These are phyloP conservation scores for Chrysolina americana DNA, from an alignment of 2,888 invertebrate species.

Conservation along the genomic window DNA sequence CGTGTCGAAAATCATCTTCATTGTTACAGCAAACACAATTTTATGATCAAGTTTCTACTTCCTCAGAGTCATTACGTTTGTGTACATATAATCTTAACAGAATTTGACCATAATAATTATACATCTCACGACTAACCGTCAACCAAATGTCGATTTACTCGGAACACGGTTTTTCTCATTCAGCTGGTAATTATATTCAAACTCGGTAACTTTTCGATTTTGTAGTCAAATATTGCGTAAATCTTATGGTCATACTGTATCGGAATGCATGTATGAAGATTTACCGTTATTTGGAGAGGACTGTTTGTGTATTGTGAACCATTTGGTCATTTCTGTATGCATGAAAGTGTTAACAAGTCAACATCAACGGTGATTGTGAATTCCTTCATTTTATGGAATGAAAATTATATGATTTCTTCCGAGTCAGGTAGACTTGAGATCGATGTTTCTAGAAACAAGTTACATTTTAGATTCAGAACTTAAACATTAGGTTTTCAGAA, in stretches of 20 bases:
- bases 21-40: background rate
- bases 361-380: background rate
- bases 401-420: background rate
- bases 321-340: slow-evolving; percentile 19
- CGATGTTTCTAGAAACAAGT: background rate
- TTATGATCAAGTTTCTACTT: slow-evolving; percentile 15
- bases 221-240: slow-evolving; percentile 35
- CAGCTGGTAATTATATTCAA: slow-evolving; percentile 6
- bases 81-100: slow-evolving; percentile 48
- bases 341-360: background rate
- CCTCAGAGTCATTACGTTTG: slow-evolving; percentile 26
- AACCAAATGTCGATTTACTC: slow-evolving; percentile 16
- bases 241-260: slow-evolving; percentile 33
- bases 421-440: background rate
- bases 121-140: background rate
- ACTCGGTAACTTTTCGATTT: slow-evolving; percentile 35
- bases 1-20: background rate
- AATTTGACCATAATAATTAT: slow-evolving; percentile 32
- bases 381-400: background rate
- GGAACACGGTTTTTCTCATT: slow-evolving; percentile 11
- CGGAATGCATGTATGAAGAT: slow-evolving; percentile 30
- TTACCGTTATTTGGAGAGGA: slow-evolving; percentile 32
- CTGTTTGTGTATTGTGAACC: background rate
- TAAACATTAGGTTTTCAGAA: no score
- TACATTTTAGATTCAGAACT: no score